These are phyloP conservation scores for Martes martes DNA, from an alignment of 2,113 vertebrate genomes.

Conservation along the genomic window DNA sequence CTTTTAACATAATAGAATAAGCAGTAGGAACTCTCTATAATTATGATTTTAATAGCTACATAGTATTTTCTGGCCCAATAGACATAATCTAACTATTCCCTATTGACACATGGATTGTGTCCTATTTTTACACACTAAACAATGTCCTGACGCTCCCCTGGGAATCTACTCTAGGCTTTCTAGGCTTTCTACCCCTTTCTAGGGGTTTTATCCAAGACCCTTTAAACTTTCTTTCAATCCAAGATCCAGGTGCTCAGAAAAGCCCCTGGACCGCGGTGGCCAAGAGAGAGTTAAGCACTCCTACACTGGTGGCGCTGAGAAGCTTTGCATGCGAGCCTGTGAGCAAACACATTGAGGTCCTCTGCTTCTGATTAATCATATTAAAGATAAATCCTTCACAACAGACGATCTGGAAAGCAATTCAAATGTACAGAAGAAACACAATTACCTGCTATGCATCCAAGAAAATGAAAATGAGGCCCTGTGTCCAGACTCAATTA, in stretches of 20 bases:
- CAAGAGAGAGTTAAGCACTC: neutral
- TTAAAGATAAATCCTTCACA: constrained; percentile 34
- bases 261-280: neutral
- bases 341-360: neutral
- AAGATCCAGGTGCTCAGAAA: neutral
- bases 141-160: neutral
- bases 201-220: neutral
- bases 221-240: neutral
- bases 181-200: neutral
- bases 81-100: neutral
- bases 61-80: neutral
- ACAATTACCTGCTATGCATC: constrained; percentile 5
- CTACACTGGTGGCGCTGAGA: too few species aligned
- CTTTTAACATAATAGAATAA: neutral
- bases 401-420: constrained; percentile 52
- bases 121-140: neutral
- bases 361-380: constrained; percentile 46
- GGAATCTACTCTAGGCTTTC: neutral
- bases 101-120: neutral
- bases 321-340: neutral
- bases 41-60: neutral
- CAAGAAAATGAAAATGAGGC: constrained; percentile 60
- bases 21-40: neutral
- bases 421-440: constrained; percentile 33
- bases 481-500: constrained; percentile 44